A percentile compares a stretch with the other conserved stretches of the same genome.
phyloP scores from a whole-genome alignment of 2,888 invertebrate genomes.

The Drosophila lutescens region DNA sequence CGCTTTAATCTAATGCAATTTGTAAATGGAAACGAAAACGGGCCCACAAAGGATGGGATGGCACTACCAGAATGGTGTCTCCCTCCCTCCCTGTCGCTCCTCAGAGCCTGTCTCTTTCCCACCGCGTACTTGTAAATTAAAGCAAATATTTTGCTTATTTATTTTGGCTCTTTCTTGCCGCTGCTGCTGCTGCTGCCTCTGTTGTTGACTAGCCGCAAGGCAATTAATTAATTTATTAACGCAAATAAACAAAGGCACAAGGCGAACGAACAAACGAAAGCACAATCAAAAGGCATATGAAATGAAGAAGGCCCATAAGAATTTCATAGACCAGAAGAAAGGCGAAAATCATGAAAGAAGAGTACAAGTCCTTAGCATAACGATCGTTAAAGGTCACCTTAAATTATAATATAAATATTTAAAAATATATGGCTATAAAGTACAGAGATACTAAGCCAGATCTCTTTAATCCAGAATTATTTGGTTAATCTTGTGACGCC shows the following conservation, averaged over 20 bases:
- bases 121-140: slow-evolving; percentile 55
- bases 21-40: slow-evolving; percentile 66
- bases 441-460: neutral
- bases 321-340: neutral
- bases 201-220: slow-evolving; percentile 68
- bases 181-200: slow-evolving; percentile 19
- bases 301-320: slow-evolving; percentile 40
- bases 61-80: slow-evolving; percentile 1
- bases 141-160: slow-evolving; percentile 76
- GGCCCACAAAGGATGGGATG: slow-evolving; percentile 39
- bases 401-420: too few relatives aligned
- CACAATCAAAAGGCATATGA: slow-evolving; percentile 63
- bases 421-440: too few relatives aligned
- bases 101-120: neutral
- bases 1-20: slow-evolving; percentile 78
- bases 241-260: slow-evolving; percentile 59
- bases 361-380: neutral
- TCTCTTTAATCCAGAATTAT: neutral
- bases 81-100: neutral
- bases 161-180: slow-evolving; percentile 48
- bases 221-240: slow-evolving; percentile 78
- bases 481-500: slow-evolving; percentile 6
- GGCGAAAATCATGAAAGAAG: neutral
- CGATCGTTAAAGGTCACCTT: neutral
- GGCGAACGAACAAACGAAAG: slow-evolving; percentile 21